phyloP scores from a whole-genome alignment of 2,888 invertebrate genomes.

The Drosophila hamatofila region DNA sequence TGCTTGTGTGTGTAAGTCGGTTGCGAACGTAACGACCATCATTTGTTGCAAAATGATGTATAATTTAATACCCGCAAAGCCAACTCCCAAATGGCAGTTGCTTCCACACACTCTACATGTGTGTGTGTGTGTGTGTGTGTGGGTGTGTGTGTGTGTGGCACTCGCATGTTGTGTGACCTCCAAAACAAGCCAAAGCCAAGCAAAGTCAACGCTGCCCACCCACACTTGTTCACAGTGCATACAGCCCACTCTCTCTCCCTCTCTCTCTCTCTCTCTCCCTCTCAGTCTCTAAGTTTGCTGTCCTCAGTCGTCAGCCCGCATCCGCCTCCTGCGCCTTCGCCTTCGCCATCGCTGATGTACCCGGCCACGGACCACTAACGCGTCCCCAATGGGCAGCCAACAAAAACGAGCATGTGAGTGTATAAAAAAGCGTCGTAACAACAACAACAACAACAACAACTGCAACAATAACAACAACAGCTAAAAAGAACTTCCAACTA shows the following conservation, averaged over 20 bases:
- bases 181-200: conserved; percentile 74
- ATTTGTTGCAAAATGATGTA: conserved; percentile 83
- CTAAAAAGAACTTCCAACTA: conserved; percentile 54
- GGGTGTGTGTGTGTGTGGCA: conserved; percentile 22
- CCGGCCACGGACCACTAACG: conserved; percentile 76
- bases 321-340: conserved; percentile 22
- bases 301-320: conserved; percentile 50
- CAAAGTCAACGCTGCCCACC: conserved; percentile 69
- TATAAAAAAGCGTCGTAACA: conserved; percentile 56
- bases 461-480: conserved; percentile 31
- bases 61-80: conserved; percentile 83
- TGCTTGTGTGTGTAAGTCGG: conserved; percentile 23
- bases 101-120: conserved; percentile 5
- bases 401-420: conserved; percentile 71
- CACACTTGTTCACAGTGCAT: conserved; percentile 28
- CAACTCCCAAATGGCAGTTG: conserved; percentile 77
- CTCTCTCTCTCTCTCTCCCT: conserved; percentile 17
- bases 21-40: conserved; percentile 77
- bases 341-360: conserved; percentile 19
- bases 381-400: conserved; percentile 80
- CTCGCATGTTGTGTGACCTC: conserved; percentile 63
- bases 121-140: conserved; percentile 17
- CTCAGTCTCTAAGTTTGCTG: not conserved
- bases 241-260: conserved; percentile 16
- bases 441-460: conserved; percentile 30